Evolutionary conservation across 2,113 vertebrate genomes (phyloP).

Genomic region (Bos indicus): DNA sequence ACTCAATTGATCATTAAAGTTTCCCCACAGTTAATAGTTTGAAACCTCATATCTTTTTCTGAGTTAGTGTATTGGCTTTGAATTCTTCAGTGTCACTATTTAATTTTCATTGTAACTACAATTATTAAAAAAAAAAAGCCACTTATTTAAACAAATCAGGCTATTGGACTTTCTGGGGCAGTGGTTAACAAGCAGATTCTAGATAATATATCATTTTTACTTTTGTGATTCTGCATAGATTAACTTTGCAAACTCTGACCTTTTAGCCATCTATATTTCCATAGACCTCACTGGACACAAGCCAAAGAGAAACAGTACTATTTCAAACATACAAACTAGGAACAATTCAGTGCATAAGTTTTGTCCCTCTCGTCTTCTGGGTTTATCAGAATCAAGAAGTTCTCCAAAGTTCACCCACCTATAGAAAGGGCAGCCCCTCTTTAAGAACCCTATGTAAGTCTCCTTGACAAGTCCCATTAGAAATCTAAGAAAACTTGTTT

Average conservation of each 20-base stretch:
- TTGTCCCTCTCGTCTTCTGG: background rate
- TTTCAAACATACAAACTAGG: background rate
- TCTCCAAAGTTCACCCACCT: background rate
- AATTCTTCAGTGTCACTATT: background rate
- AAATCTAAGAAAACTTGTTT: background rate
- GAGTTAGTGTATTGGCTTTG: background rate
- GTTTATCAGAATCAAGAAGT: background rate
- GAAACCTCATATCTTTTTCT: background rate
- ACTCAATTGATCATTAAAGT: background rate
- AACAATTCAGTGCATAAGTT: rapidly evolving
- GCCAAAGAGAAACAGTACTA: background rate
- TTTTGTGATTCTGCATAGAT: background rate
- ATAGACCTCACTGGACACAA: background rate
- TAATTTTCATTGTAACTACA: background rate
- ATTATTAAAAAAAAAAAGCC: background rate
- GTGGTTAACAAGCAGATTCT: background rate
- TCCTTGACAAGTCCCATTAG: background rate
- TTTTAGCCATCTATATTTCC: background rate
- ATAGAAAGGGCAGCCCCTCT: rapidly evolving
- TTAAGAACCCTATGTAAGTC: background rate
- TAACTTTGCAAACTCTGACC: background rate
- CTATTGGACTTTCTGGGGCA: background rate
- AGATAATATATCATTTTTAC: background rate
- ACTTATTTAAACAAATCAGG: background rate
- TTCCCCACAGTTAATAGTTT: background rate